Percentiles rank a stretch among this genome's conserved stretches.
Evolutionary conservation across 30 jellyfish, hydroid and myxozoan genomes (phyloP).

Genomic region (Clytia hemisphaerica): DNA sequence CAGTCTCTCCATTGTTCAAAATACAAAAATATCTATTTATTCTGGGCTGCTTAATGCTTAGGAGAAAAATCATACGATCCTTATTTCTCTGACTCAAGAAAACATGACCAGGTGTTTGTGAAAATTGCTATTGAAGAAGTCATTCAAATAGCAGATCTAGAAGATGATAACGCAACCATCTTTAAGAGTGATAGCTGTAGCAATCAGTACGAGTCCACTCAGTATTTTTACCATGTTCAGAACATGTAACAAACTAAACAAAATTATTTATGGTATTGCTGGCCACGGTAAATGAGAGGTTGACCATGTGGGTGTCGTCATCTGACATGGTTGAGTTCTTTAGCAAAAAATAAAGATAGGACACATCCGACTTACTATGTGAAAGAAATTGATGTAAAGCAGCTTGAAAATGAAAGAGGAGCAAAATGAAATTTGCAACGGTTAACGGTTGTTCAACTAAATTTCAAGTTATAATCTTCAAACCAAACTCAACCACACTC

Average conservation of each 20-base stretch:
- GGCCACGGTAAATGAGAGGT: constrained; percentile 20
- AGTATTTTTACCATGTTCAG: background rate
- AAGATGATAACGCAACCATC: background rate
- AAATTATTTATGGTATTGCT: constrained; percentile 6
- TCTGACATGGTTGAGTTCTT: constrained; percentile 12
- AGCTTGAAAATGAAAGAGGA: constrained; percentile 7
- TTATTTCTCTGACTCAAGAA: constrained; percentile 1
- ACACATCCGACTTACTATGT: constrained; percentile 6
- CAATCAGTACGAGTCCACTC: constrained; percentile 1
- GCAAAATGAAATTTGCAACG: background rate
- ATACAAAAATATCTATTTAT: too few species aligned
- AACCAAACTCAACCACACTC: constrained; percentile 7
- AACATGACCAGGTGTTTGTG: constrained; percentile 20
- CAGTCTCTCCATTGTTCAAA: constrained; percentile 4
- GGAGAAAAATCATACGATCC: constrained; percentile 1
- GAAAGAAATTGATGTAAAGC: background rate
- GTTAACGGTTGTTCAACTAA: constrained; percentile 4
- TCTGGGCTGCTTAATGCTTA: too few species aligned
- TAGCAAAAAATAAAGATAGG: constrained; percentile 1
- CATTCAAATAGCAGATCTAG: constrained; percentile 1
- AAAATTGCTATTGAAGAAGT: constrained; percentile 1
- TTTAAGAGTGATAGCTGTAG: constrained; percentile 14
- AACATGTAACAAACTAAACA: constrained; percentile 4
- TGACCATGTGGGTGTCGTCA: constrained; percentile 11
- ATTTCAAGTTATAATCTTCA: constrained; percentile 2